Base-by-base conservation (phyloP, 2,888 invertebrate genomes). In the Diplazon laetatorius region DNA sequence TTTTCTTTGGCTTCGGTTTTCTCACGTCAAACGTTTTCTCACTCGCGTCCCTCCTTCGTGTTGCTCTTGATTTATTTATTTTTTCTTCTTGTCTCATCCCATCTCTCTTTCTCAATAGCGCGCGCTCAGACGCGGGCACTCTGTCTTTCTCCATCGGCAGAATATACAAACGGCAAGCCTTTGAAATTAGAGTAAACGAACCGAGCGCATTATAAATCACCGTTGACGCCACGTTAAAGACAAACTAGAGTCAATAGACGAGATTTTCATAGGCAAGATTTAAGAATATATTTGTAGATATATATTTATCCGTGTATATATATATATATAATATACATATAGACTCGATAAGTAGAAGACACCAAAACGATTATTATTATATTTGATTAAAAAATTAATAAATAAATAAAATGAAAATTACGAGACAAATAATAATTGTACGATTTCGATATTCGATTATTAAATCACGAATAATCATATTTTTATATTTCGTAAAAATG, bases 111-210 rank as follows among this genome's bases (percentile, higher is more conserved):
- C 30, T 30, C 30, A n/a, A n/a, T n/a, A n/a, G n/a, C n/a, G n/a
- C 39, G 16, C 4, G 39, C 72, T 50, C 30, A 2, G 10, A 10
- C 59, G 35, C 8, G 1, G 42, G 14, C 22, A 60, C 60, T 35
- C 52, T 2, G 30, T 30, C 6, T 65, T 60, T 76, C 70, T 55
- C 78, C n/a, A n/a, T 75, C 75, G 78, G 78, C 78, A 78, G 60
- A 71, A 9, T 22, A 12, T 55, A 46, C 46, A 60, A 66, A 52
- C 30, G 76, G 35, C 52, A 52, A 73, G 75, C 80, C 72, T 81
- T 77, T 70, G 72, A 79, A 82, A 76, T 77, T 77, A 72, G 76
- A 82, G 72, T 74, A 71, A 80, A 78, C 76, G 66, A 78, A 78
- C 48, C 77, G 68, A 65, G 66, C 12, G 6, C 66, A 65, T 78